A percentile compares a stretch with the other conserved stretches of the same genome.
phyloP scores from a whole-genome alignment of 2,797 vertebrate genomes.

The Leptoclinus maculatus region DNA sequence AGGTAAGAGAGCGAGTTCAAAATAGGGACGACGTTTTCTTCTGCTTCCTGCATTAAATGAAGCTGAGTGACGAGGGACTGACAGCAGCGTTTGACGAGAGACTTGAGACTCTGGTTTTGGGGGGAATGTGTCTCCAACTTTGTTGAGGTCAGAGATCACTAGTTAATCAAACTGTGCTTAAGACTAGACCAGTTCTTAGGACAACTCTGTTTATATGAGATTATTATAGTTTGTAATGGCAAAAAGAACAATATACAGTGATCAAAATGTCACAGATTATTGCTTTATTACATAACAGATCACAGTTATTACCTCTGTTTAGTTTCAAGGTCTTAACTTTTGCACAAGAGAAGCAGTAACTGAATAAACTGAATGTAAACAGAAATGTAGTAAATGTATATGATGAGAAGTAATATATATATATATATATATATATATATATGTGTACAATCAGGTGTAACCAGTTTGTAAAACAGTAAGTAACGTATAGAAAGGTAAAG shows the following conservation, averaged over 20 bases:
- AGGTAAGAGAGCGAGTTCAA: conserved; percentile 69
- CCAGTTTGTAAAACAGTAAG: no score
- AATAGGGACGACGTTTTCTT: neutral
- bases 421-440: no score
- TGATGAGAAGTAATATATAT: no score
- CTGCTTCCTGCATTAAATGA: neutral
- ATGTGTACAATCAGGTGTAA: no score
- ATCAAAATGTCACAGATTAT: conserved; percentile 10
- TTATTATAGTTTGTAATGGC: neutral
- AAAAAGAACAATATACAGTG: neutral
- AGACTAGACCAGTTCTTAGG: neutral
- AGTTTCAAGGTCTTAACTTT: no score
- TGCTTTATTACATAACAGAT: neutral
- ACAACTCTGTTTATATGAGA: neutral
- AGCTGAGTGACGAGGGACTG: conserved; percentile 4
- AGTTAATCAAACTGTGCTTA: conserved; percentile 2
- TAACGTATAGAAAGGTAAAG: no score
- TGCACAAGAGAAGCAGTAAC: no score
- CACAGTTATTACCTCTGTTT: neutral
- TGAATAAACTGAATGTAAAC: no score
- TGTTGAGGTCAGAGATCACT: neutral
- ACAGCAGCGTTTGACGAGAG: neutral
- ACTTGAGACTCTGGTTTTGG: neutral
- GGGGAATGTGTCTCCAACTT: neutral
- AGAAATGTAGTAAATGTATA: no score